Conservation (phyloP, 1,140 invertebrate species). For the Cyrtorhinus lividipennis region DNA sequence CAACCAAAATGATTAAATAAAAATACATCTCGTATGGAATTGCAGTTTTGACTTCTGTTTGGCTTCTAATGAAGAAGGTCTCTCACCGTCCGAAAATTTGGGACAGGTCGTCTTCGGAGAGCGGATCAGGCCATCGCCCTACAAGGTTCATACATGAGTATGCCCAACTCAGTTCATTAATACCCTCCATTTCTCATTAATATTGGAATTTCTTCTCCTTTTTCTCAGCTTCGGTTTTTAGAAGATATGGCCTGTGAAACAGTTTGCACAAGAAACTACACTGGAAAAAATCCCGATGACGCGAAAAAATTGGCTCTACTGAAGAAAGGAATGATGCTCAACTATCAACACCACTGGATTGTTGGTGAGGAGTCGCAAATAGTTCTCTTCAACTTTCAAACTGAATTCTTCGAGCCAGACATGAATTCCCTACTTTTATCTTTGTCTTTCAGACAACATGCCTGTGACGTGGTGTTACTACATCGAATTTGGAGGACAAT, state of each 20-base stretch:
- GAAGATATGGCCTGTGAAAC: slow-evolving; percentile 53
- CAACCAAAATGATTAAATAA: too few relatives aligned
- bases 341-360: slow-evolving; percentile 98
- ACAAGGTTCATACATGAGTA: slow-evolving; percentile 40
- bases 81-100: slow-evolving; percentile 90
- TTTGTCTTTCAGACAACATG: slow-evolving; percentile 73
- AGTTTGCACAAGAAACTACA: slow-evolving; percentile 62
- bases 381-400: too few relatives aligned
- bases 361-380: slow-evolving; percentile 42
- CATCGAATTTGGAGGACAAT: slow-evolving; percentile 55
- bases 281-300: slow-evolving; percentile 42
- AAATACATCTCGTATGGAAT: slow-evolving; percentile 17
- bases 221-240: slow-evolving; percentile 40
- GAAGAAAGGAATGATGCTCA: slow-evolving; percentile 84
- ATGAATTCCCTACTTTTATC: neutral
- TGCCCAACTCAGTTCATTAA: neutral
- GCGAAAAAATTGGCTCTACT: slow-evolving; percentile 61
- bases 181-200: neutral
- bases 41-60: slow-evolving; percentile 79
- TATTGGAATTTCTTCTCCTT: too few relatives aligned
- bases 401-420: too few relatives aligned
- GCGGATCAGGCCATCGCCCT: slow-evolving; percentile 82
- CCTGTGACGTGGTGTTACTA: slow-evolving; percentile 91
- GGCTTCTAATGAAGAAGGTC: slow-evolving; percentile 38
- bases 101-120: slow-evolving; percentile 98